These are phyloP conservation scores for Taenaris catops DNA, from an alignment of 2,888 invertebrate genomes.

Conservation along the genomic window DNA sequence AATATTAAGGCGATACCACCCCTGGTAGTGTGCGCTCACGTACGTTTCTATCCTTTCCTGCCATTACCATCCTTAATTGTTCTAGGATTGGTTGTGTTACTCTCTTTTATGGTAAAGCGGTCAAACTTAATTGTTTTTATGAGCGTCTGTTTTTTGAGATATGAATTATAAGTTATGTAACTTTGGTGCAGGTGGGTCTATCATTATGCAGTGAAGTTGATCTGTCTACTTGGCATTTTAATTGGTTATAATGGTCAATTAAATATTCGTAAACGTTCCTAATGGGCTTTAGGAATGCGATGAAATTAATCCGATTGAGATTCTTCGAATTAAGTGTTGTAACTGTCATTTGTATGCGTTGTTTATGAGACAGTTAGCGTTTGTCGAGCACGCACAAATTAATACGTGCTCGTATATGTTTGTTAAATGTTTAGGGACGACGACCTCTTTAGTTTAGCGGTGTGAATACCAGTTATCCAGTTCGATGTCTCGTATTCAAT, in stretches of 20 bases:
- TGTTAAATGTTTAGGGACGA: background rate
- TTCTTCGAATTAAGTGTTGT: constrained; percentile 14
- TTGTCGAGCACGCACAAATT: constrained; percentile 8
- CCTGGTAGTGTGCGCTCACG: constrained; percentile 41
- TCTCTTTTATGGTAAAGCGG: constrained; percentile 75
- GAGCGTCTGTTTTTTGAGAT: constrained; percentile 64
- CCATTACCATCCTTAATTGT: constrained; percentile 74
- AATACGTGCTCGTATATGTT: constrained; percentile 1
- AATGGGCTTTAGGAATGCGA: constrained; percentile 16
- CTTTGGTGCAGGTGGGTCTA: constrained; percentile 61
- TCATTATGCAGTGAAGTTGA: constrained; percentile 43
- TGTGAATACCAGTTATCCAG: too few relatives aligned
- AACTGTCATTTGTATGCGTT: constrained; percentile 6
- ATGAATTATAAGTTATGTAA: constrained; percentile 53
- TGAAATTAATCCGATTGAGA: constrained; percentile 16
- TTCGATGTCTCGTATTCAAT: too few relatives aligned
- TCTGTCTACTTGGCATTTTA: constrained; percentile 52
- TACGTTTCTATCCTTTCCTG: constrained; percentile 58
- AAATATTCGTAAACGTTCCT: constrained; percentile 23
- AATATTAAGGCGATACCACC: constrained; percentile 30
- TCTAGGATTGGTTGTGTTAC: constrained; percentile 68
- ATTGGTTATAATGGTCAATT: constrained; percentile 39
- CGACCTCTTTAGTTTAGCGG: too few relatives aligned
- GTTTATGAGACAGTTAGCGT: constrained; percentile 1
- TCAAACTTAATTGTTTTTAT: constrained; percentile 75